Conservation (phyloP, 2,797 vertebrate species). For the Zenarchopterus dispar region DNA sequence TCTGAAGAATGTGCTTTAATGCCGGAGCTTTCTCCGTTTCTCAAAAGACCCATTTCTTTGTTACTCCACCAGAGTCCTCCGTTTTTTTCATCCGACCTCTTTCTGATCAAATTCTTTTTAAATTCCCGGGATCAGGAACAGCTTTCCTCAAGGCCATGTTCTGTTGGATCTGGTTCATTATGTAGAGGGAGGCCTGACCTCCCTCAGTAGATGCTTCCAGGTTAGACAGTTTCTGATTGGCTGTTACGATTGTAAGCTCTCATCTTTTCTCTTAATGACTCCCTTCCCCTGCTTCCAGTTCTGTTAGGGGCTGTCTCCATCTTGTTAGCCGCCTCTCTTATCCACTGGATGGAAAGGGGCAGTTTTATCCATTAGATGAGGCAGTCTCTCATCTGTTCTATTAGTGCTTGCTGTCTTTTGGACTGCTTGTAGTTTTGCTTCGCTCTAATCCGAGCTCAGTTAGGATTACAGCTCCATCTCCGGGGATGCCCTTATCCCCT, state of each 20-base stretch:
- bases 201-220: constrained; percentile 49
- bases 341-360: constrained; percentile 51
- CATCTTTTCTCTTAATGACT: constrained; percentile 48
- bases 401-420: constrained; percentile 52
- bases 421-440: constrained; percentile 58
- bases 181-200: constrained; percentile 36
- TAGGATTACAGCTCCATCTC: constrained; percentile 66
- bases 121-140: constrained; percentile 50
- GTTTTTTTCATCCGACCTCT: constrained; percentile 33
- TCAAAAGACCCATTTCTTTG: constrained; percentile 65
- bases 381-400: constrained; percentile 63
- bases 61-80: constrained; percentile 66
- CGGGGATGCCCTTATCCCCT: constrained; percentile 53
- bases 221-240: constrained; percentile 61
- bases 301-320: constrained; percentile 49
- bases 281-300: constrained; percentile 50
- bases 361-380: constrained; percentile 64
- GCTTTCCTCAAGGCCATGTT: constrained; percentile 42
- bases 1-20: constrained; percentile 80
- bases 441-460: constrained; percentile 73
- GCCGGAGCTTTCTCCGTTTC: constrained; percentile 68
- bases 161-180: constrained; percentile 53
- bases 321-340: constrained; percentile 45
- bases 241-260: constrained; percentile 51
- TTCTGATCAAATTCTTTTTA: constrained; percentile 53